These are phyloP conservation scores for Hipparchia sbordonii DNA, from an alignment of 2,888 invertebrate genomes.

Conservation along the genomic window DNA sequence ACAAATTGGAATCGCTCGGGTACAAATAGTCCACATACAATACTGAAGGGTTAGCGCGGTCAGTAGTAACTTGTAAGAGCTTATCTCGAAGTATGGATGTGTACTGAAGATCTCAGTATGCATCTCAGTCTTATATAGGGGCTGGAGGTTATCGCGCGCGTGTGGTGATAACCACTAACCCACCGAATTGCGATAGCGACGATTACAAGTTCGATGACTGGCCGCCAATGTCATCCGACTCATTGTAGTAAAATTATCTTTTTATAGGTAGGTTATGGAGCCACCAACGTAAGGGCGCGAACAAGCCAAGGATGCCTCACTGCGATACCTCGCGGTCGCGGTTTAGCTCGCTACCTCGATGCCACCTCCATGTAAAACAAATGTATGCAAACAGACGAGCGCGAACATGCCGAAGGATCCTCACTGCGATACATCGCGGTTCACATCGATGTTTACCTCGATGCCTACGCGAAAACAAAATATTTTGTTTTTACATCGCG, in stretches of 20 bases:
- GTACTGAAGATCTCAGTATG: conserved; percentile 61
- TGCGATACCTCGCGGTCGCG: too few species aligned
- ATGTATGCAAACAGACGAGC: too few species aligned
- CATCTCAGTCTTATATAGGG: conserved; percentile 63
- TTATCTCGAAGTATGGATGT: conserved; percentile 57
- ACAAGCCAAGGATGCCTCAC: too few species aligned
- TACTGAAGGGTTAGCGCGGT: conserved; percentile 30
- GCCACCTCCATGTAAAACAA: too few species aligned
- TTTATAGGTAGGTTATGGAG: conserved; percentile 47
- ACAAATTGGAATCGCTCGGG: conserved; percentile 14
- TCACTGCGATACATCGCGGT: too few species aligned
- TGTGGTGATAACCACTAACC: conserved; percentile 63
- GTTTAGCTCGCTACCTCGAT: too few species aligned
- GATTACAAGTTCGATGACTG: conserved; percentile 74
- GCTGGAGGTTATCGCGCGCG: conserved; percentile 73
- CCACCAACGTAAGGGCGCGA: conserved; percentile 22
- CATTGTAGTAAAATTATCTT: conserved; percentile 76
- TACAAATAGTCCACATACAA: conserved; percentile 29
- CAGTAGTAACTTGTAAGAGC: conserved; percentile 41
- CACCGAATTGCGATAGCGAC: conserved; percentile 60
- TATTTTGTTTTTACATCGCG: too few species aligned
- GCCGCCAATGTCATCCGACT: conserved; percentile 69
- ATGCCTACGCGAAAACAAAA: too few species aligned
- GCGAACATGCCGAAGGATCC: too few species aligned
- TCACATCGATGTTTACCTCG: too few species aligned